Conservation (phyloP, 1,140 invertebrate genomes). For the Drosophila neocordata region DNA sequence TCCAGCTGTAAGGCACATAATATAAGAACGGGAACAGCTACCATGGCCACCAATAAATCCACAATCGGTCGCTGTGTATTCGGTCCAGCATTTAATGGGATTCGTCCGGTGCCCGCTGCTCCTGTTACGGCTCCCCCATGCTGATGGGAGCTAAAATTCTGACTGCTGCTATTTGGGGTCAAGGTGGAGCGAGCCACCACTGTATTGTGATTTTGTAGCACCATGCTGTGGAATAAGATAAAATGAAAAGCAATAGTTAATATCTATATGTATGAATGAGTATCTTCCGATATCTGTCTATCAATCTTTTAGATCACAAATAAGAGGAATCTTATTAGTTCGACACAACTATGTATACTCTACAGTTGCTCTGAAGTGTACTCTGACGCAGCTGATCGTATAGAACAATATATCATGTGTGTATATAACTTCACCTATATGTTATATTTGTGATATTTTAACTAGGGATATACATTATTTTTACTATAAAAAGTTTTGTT, state of each 20-base stretch:
- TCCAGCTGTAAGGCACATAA: conserved; percentile 77
- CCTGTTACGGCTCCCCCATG: conserved; percentile 8
- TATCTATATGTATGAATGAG: no score
- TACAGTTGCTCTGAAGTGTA: no score
- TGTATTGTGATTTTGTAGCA: conserved; percentile 76
- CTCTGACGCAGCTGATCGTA: no score
- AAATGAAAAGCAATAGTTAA: not conserved
- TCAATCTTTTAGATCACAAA: no score
- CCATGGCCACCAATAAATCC: conserved; percentile 76
- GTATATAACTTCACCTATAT: no score
- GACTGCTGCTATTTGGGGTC: conserved; percentile 68
- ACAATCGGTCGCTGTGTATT: conserved; percentile 73
- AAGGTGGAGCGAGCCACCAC: conserved; percentile 71
- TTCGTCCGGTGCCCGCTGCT: conserved; percentile 20
- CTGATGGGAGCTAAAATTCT: conserved; percentile 56
- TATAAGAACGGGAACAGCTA: conserved; percentile 75
- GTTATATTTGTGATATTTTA: no score
- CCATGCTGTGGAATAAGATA: conserved; percentile 55
- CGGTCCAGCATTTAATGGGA: conserved; percentile 31
- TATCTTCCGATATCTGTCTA: no score
- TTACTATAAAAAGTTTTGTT: no score
- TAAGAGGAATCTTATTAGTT: no score
- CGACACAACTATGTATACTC: no score
- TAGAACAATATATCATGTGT: no score
- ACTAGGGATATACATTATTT: no score